phyloP scores from a whole-genome alignment of 2,797 vertebrate genomes.

The Dendrocincla tyrannina region DNA sequence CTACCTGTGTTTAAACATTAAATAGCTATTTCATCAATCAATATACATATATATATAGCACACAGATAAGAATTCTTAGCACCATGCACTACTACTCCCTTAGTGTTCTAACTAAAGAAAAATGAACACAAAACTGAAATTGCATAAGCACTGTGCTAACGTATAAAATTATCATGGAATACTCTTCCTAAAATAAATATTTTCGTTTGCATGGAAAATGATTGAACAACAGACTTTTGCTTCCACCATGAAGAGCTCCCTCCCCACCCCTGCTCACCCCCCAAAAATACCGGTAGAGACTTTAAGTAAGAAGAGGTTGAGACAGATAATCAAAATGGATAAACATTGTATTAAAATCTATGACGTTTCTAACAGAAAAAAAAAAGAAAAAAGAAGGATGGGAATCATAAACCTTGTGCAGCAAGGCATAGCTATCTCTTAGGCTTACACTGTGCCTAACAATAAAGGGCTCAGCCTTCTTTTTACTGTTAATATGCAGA shows the following conservation, averaged over 20 bases:
- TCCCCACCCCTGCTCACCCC: rapidly evolving
- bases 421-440: background rate
- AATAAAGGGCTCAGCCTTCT: background rate
- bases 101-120: background rate
- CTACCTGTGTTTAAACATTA: background rate
- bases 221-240: background rate
- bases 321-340: background rate
- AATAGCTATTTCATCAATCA: background rate
- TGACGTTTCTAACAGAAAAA: background rate
- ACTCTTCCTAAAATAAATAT: background rate
- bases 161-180: background rate
- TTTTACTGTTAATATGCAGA: background rate
- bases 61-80: background rate
- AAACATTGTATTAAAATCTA: background rate
- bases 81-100: background rate
- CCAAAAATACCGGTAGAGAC: background rate
- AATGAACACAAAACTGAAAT: background rate
- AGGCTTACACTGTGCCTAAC: background rate
- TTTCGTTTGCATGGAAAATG: background rate
- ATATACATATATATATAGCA: background rate
- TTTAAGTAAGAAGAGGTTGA: background rate
- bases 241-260: background rate
- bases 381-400: background rate
- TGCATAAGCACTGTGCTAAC: background rate
- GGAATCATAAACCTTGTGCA: background rate